Conservation (phyloP, 2,113 vertebrate genomes). For the Scortum barcoo region DNA sequence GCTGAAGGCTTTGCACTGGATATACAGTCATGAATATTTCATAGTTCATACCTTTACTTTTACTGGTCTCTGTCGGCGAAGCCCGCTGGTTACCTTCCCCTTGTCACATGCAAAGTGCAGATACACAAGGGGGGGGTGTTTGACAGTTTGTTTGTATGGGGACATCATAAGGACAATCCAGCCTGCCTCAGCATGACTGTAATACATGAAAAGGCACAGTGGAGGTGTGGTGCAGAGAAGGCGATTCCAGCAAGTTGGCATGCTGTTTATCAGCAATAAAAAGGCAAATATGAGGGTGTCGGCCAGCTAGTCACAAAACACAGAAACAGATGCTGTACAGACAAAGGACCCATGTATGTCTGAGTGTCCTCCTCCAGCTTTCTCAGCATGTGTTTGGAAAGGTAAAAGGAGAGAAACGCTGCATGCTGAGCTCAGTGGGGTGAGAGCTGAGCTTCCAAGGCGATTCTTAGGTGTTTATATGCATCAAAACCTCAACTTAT, state of each 20-base stretch:
- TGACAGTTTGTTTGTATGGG: conserved; percentile 59
- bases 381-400: conserved; percentile 43
- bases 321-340: conserved; percentile 40
- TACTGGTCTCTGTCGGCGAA: conserved; percentile 52
- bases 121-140: conserved; percentile 45
- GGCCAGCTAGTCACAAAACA: conserved; percentile 28
- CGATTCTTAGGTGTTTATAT: conserved; percentile 32
- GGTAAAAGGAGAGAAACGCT: conserved; percentile 50
- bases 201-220: conserved; percentile 57
- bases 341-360: conserved; percentile 26
- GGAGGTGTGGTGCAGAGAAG: conserved; percentile 15
- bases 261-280: conserved; percentile 57
- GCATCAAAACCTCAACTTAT: conserved; percentile 31
- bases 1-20: conserved; percentile 57
- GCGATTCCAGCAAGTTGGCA: conserved; percentile 22
- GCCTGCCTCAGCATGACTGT: conserved; percentile 51
- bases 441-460: conserved; percentile 33
- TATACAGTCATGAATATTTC: conserved; percentile 76
- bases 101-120: conserved; percentile 62
- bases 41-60: conserved; percentile 62
- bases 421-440: conserved; percentile 57
- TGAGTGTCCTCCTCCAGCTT: conserved; percentile 53
- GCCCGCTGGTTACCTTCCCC: conserved; percentile 53
- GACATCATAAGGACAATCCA: conserved; percentile 59
- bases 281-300: conserved; percentile 43